Evolutionary conservation across 2,113 vertebrate genomes (phyloP), one percentile per base, ranked within the genome.

Genomic region (Glareola pratincola): DNA sequence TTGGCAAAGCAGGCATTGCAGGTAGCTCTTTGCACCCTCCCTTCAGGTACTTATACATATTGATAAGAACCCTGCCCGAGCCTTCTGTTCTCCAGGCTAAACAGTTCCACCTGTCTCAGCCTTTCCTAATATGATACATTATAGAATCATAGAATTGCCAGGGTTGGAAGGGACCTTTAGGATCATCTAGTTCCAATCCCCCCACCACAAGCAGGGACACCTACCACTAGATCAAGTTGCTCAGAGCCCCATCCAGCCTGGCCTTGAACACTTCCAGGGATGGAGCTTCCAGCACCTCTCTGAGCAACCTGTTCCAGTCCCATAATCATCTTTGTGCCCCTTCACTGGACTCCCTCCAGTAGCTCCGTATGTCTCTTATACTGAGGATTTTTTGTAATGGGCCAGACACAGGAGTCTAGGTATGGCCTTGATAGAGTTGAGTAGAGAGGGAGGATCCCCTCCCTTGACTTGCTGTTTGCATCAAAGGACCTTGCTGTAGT

Each of bases 11-110:
- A 43, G 9, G 9, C 8, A 9, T 14, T 47, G 21, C 30, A 45
- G 12, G 10, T 69, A 86, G 30, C 30, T 63, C 23, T 78, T 19
- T 67, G 32, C n/a, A 73, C 17, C 22, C 47, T 84, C 22, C 7
- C 10, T 64, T 89, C 14, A 76, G 6, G 8, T 79, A 10, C 13
- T 56, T 39, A 10, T 0, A 14, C 17, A 51, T 32, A 36, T 30
- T 48, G 32, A n/a, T 56, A n/a, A 39, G 43, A 83, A 30, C 6
- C 13, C 8, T 4, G 4, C 45, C 30, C 0, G 0, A 81, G 7
- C 29, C 39, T 77, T 79, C 48, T 88, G 9, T 62, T 91, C 20
- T 48, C 32, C 4, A 21, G 23, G 30, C 30, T 84, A 13, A 73
- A 69, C 8, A 54, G 51, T 30, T 24, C 32, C 15, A 64, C 8